These are phyloP conservation scores for Dryoscopus gambensis DNA, from an alignment of 2,113 vertebrate genomes.

Conservation along the genomic window DNA sequence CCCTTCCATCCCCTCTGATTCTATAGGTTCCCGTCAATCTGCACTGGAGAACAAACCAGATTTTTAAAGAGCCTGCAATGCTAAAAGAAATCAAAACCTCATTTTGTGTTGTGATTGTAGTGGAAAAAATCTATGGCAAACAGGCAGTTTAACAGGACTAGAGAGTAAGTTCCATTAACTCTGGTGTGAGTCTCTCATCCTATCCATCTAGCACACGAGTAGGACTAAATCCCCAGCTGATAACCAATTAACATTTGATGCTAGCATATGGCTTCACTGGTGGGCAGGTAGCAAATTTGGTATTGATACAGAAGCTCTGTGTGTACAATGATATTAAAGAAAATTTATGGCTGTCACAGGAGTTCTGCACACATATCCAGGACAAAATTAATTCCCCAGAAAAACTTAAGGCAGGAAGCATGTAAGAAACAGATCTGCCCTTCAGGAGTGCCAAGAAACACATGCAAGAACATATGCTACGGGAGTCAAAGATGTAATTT, in stretches of 20 bases:
- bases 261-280: conserved; percentile 21
- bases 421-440: conserved; percentile 49
- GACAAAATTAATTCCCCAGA: neutral
- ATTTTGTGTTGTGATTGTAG: neutral
- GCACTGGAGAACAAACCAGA: neutral
- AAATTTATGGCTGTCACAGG: conserved; percentile 14
- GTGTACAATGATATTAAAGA: neutral
- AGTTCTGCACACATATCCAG: conserved; percentile 27
- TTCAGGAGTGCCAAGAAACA: conserved; percentile 53
- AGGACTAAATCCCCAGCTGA: neutral
- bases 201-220: neutral
- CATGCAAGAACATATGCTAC: conserved; percentile 37
- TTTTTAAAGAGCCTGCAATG: neutral
- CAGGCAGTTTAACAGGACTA: neutral
- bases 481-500: conserved; percentile 5
- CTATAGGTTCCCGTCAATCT: neutral
- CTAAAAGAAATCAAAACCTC: neutral
- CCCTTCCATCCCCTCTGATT: neutral
- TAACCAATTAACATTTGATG: conserved; percentile 37
- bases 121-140: neutral
- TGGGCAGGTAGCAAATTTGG: conserved; percentile 22
- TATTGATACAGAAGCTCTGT: neutral
- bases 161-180: neutral
- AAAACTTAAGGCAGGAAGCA: conserved; percentile 23
- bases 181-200: neutral